Base-by-base conservation (phyloP, 2,113 vertebrate species). In the Cheirogaleus medius region DNA sequence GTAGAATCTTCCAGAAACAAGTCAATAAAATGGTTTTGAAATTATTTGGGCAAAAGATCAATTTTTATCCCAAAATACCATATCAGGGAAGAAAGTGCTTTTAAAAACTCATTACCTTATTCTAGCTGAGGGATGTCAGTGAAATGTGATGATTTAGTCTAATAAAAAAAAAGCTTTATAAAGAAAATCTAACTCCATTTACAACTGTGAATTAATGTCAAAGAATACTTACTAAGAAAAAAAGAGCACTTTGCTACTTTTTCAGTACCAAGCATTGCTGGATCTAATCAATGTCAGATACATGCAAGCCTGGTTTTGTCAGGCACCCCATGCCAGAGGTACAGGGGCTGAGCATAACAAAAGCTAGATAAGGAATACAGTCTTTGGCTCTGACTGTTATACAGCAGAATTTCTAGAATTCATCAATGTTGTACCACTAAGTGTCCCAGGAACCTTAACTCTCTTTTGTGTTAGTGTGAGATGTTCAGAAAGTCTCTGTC, bases 11-110 rank as follows among this genome's bases (percentile, higher is more conserved):
- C 76, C 54, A 90, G 77, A 81, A 96, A 90, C 77, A 94, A 98
- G 66, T 29, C 91, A 47, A 91, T 85, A 97, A 95, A 96, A 93
- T 90, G 5, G 66, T 93, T 95, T 74, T 69, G 81, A 87, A 96
- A 96, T 94, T 68, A 92, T 71, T 97, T 90, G 94, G 54, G 96
- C 74, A 97, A 92, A 98, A 91, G 93, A 83, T 97, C 94, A 86
- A 66, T 88, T 95, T 94, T 82, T 68, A 95, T 5, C 77, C 80
- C 81, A 90, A 94, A 94, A 95, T 93, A 68, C 85, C 77, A 68
- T 89, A 82, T 97, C 78, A 71, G 42, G 68, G 68, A 95, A 94
- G 63, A 97, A 76, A 37, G 27, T 60, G 56, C 76, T 97, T 97
- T 90, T 90, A 92, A 90, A 94, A 64, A 86, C 66, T 73, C 63